Evolutionary conservation across 2,888 invertebrate genomes (phyloP).

Genomic region (Lasioglossum villosulum): DNA sequence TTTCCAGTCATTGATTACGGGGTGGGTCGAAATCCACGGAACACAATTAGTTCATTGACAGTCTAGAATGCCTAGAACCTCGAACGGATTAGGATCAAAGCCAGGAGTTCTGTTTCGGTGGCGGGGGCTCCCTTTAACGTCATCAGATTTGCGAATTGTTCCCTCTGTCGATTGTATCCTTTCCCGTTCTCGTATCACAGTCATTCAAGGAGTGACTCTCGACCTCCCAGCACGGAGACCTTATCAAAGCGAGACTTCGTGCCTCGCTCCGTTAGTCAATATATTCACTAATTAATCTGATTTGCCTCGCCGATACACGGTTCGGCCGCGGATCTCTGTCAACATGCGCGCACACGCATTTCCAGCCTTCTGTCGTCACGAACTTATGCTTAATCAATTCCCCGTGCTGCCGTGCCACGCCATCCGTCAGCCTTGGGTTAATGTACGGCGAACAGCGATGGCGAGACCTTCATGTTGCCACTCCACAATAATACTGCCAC

Average conservation of each 20-base stretch:
- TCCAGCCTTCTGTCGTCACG: conserved; percentile 62
- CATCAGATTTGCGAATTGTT: conserved; percentile 57
- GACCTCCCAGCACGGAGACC: conserved; percentile 57
- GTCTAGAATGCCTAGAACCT: conserved; percentile 51
- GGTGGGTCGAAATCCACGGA: conserved; percentile 39
- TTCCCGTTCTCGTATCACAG: conserved; percentile 51
- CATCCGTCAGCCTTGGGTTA: conserved; percentile 33
- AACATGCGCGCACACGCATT: conserved; percentile 59
- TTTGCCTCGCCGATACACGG: conserved; percentile 61
- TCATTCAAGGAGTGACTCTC: conserved; percentile 62
- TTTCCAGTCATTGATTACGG: conserved; percentile 52
- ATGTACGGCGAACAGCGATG: conserved; percentile 14
- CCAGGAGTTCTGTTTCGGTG: conserved; percentile 33
- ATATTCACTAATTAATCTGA: conserved; percentile 73
- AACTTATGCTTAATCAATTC: conserved; percentile 61
- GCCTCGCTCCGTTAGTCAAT: conserved; percentile 63
- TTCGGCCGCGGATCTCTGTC: conserved; percentile 48
- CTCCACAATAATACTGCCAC: neutral
- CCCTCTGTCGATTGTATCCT: conserved; percentile 41
- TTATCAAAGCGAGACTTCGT: conserved; percentile 71
- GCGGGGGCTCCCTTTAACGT: conserved; percentile 58
- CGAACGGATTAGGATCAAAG: conserved; percentile 70
- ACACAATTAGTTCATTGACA: conserved; percentile 66
- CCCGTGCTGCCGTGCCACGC: conserved; percentile 44
- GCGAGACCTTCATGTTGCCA: neutral